Conservation (phyloP, 1,140 invertebrate species). For the Drosophila funebris region DNA sequence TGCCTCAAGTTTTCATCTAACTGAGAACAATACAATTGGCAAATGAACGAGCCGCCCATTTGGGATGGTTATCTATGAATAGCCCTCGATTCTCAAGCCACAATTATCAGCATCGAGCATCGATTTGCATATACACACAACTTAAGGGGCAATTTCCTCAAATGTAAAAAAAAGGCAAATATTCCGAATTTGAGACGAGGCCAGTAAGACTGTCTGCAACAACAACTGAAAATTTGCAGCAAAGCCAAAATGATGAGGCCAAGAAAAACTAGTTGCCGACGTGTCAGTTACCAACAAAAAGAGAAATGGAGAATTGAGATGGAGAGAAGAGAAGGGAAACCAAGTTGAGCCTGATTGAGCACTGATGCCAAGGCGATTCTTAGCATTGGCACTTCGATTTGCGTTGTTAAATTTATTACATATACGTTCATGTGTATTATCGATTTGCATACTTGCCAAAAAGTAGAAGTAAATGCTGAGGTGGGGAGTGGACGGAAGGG, state of each 20-base stretch:
- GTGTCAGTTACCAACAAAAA: conserved; percentile 2
- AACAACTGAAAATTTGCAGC: conserved; percentile 47
- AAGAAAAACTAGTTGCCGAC: conserved; percentile 26
- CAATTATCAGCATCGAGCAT: conserved; percentile 44
- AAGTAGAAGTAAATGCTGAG: neutral
- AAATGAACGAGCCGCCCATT: neutral
- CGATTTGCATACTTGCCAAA: conserved; percentile 43
- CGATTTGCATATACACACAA: conserved; percentile 49
- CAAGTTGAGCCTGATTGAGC: conserved; percentile 39
- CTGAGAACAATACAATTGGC: neutral
- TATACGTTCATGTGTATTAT: conserved; percentile 57
- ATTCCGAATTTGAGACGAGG: conserved; percentile 24
- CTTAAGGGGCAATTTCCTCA: conserved; percentile 43
- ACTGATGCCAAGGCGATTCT: conserved; percentile 24
- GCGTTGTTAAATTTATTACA: conserved; percentile 63
- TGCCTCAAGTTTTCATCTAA: neutral
- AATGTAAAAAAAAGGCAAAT: conserved; percentile 27
- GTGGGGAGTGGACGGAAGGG: neutral
- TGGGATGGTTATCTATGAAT: neutral
- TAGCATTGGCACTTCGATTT: conserved; percentile 48
- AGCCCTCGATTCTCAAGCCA: conserved; percentile 15
- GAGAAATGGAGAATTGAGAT: neutral
- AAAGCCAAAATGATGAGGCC: conserved; percentile 36
- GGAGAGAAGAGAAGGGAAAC: neutral
- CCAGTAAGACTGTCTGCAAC: conserved; percentile 23